These are phyloP conservation scores for Parthenolecanium corni DNA, from an alignment of 2,888 invertebrate species.

Conservation along the genomic window DNA sequence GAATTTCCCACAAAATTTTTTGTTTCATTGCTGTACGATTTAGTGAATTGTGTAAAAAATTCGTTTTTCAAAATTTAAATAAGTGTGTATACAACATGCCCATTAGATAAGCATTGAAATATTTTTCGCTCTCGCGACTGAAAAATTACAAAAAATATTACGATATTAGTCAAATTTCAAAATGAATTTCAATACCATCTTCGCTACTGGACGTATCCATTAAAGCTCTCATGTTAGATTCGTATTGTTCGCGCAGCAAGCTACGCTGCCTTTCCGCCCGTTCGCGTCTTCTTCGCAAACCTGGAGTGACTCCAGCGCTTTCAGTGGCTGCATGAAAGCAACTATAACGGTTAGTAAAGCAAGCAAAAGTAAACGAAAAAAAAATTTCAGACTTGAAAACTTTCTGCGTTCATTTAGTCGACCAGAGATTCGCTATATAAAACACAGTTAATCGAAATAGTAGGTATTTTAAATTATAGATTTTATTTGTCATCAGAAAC, in stretches of 20 bases:
- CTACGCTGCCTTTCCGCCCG: constrained; percentile 73
- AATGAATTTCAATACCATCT: constrained; percentile 25
- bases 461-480: too few relatives aligned
- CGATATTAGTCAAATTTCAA: neutral
- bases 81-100: too few relatives aligned
- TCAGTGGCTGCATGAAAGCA: constrained; percentile 27
- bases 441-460: neutral
- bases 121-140: too few relatives aligned
- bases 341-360: neutral
- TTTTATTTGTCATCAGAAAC: neutral
- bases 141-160: too few relatives aligned
- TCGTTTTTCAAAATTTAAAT: too few relatives aligned
- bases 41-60: too few relatives aligned
- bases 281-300: constrained; percentile 57
- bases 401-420: too few relatives aligned
- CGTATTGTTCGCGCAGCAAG: constrained; percentile 70
- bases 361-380: neutral
- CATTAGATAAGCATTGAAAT: too few relatives aligned
- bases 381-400: too few relatives aligned
- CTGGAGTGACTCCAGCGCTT: constrained; percentile 68
- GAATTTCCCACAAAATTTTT: too few relatives aligned
- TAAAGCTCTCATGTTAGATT: constrained; percentile 38
- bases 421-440: neutral
- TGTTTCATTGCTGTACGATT: too few relatives aligned
- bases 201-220: constrained; percentile 31